Evolutionary conservation across 2,888 invertebrate species (phyloP), one percentile per base, ranked within the genome.

Genomic region (Hipparchia semele): DNA sequence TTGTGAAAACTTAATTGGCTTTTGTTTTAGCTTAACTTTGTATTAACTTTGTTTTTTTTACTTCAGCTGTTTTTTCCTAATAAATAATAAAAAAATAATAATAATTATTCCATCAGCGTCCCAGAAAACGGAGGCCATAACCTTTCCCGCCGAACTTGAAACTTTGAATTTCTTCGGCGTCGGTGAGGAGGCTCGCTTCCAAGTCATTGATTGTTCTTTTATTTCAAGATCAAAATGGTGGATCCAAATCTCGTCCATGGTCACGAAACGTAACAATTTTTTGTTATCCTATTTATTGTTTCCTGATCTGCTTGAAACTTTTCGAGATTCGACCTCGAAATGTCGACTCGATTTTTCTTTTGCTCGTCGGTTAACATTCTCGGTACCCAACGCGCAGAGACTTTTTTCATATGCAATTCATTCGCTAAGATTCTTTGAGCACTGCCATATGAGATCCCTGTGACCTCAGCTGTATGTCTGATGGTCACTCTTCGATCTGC

Each of bases 181-280:
- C 23, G 23, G 23, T 23, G 23, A 23, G 23, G 23, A 23, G 23
- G 23, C 23, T 23, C 74, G 39, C 56, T 76, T 75, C 65, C 72
- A 76, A 9, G 76, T 72, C 75, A 77, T 77, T 4, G 68, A 76
- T n/a, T 75, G 70, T 49, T 75, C 73, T 75, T 76, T 74, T 1
- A 65, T 75, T 73, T 76, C 73, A 8, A 73, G 74, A 73, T 76
- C 76, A 75, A 75, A 75, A 51, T 77, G 64, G 67, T 74, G 75
- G 64, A 78, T 65, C 76, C 75, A 77, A 13, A 75, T 78, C 71
- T 78, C 73, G 61, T 78, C 78, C 75, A 76, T 75, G 60, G 76
- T 78, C 60, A 79, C 71, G 53, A 78, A 78, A 58, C 75, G 75
- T 23, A 62, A 56, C 70, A 77, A 77, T 76, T 23, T 23, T 23